phyloP scores from a whole-genome alignment of 1,140 invertebrate species.

The Samia ricini region DNA sequence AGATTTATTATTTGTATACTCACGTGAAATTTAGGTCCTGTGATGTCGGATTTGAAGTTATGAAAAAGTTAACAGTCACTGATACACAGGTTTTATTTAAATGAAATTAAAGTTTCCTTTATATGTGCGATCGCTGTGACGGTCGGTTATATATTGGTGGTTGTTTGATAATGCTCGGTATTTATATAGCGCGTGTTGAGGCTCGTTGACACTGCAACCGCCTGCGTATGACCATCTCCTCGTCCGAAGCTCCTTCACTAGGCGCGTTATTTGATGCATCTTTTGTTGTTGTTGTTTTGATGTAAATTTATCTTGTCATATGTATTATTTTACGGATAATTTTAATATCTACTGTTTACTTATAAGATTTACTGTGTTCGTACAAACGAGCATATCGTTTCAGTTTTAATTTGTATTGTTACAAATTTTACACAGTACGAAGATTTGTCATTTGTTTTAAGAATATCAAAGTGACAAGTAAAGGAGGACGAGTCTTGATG shows the following conservation, averaged over 20 bases:
- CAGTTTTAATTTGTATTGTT: neutral
- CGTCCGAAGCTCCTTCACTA: slow-evolving; percentile 22
- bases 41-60: slow-evolving; percentile 31
- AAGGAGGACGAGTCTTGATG: neutral
- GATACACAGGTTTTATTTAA: slow-evolving; percentile 55
- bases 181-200: slow-evolving; percentile 59
- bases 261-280: slow-evolving; percentile 15
- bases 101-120: slow-evolving; percentile 45
- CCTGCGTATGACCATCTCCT: slow-evolving; percentile 36
- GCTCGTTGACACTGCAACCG: slow-evolving; percentile 38
- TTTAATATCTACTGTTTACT: neutral
- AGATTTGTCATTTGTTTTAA: neutral
- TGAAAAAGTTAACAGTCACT: slow-evolving; percentile 31
- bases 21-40: slow-evolving; percentile 56
- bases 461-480: neutral
- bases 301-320: neutral
- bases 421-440: neutral
- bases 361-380: neutral
- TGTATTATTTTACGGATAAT: neutral
- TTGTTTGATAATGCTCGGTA: slow-evolving; percentile 49
- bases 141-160: slow-evolving; percentile 65
- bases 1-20: slow-evolving; percentile 33
- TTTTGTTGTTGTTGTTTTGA: slow-evolving; percentile 18
- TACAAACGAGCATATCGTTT: neutral
- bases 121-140: slow-evolving; percentile 57